A percentile compares a stretch with the other conserved stretches of the same genome.
Evolutionary conservation across 2,888 invertebrate species (phyloP).

Genomic region (Notocelia uddmanniana): DNA sequence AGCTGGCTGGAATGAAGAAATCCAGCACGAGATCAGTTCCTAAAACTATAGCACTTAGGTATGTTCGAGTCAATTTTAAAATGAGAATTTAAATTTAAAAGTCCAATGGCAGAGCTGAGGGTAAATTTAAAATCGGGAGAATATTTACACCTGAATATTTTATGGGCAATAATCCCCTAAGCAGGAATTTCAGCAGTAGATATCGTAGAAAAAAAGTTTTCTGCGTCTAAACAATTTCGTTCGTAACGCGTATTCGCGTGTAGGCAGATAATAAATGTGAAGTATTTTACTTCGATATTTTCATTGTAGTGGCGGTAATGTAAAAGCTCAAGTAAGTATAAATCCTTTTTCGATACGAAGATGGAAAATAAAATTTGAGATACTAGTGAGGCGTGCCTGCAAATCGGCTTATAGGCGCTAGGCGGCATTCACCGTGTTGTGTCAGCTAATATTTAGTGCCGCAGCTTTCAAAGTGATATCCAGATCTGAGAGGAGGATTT

Average conservation of each 20-base stretch:
- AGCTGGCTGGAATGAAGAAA: constrained; percentile 49
- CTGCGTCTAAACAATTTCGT: neutral
- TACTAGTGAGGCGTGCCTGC: constrained; percentile 53
- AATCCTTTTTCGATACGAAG: constrained; percentile 41
- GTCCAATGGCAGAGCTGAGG: constrained; percentile 58
- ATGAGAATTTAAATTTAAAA: constrained; percentile 62
- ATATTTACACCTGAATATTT: constrained; percentile 34
- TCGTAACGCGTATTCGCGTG: neutral
- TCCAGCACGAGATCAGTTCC: constrained; percentile 47
- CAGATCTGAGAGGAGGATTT: neutral
- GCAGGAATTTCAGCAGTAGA: neutral
- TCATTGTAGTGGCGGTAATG: constrained; percentile 8
- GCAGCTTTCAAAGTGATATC: neutral
- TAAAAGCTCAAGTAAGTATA: constrained; percentile 20
- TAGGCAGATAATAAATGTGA: neutral
- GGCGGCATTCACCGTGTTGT: neutral
- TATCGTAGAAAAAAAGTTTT: neutral
- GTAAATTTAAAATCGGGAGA: constrained; percentile 45
- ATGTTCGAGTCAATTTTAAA: constrained; percentile 55
- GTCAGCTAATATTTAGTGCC: neutral
- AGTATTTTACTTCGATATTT: constrained; percentile 9
- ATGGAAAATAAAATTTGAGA: constrained; percentile 59
- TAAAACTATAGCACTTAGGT: constrained; percentile 20
- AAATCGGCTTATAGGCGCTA: constrained; percentile 41
- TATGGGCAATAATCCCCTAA: constrained; percentile 22